phyloP scores from a whole-genome alignment of 1,140 invertebrate genomes.

The Drosophila persimilis region DNA sequence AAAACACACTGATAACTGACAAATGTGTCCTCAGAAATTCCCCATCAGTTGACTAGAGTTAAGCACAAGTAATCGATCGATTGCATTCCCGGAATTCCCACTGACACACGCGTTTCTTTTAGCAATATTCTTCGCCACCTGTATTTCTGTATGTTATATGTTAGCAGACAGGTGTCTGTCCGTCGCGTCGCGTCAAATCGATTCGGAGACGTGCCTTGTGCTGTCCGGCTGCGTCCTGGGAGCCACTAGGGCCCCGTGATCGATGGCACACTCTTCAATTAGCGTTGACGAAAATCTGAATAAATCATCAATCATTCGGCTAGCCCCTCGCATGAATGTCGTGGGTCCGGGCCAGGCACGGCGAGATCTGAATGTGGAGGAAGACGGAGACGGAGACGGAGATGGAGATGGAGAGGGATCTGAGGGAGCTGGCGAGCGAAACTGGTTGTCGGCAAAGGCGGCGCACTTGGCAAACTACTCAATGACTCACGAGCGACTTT shows the following conservation, averaged over 20 bases:
- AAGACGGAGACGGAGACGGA: conserved; percentile 4
- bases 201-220: neutral
- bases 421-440: conserved; percentile 31
- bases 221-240: conserved; percentile 8
- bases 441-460: conserved; percentile 63
- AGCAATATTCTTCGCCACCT: conserved; percentile 19
- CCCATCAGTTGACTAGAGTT: neutral
- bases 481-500: conserved; percentile 71
- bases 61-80: conserved; percentile 17
- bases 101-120: conserved; percentile 13
- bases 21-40: conserved; percentile 23
- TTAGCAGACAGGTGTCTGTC: conserved; percentile 14
- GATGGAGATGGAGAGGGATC: neutral
- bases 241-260: conserved; percentile 18
- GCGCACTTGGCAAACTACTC: conserved; percentile 50
- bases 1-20: conserved; percentile 31
- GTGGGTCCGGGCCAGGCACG: neutral
- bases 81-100: conserved; percentile 42
- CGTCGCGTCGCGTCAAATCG: too few species aligned
- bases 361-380: too few species aligned
- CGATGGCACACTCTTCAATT: conserved; percentile 58
- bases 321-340: neutral
- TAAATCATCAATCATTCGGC: conserved; percentile 67
- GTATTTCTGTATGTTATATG: neutral
- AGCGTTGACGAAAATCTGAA: conserved; percentile 55